Percentiles rank a stretch among this genome's conserved stretches.
Conservation (phyloP, 2,797 vertebrate species). For the Gouania willdenowi region DNA sequence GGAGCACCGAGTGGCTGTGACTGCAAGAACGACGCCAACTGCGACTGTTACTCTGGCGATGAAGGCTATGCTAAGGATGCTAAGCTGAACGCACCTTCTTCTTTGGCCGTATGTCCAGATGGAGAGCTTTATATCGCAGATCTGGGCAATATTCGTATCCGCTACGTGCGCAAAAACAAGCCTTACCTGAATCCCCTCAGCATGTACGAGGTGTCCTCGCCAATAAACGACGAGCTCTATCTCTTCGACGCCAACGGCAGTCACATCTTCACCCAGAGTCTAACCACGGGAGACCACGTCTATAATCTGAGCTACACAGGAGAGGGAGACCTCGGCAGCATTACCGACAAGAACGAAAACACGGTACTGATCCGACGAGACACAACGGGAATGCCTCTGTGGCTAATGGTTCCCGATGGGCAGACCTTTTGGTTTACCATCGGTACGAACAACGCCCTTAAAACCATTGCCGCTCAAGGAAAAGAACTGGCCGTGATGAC, state of each 20-base stretch:
- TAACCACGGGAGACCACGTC: slow-evolving; percentile 92
- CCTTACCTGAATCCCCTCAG: slow-evolving; percentile 91
- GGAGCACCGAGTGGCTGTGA: slow-evolving; percentile 94
- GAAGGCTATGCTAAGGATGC: slow-evolving; percentile 97
- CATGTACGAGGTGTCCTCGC: slow-evolving; percentile 93
- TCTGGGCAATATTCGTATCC: slow-evolving; percentile 92
- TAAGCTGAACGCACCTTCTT: slow-evolving; percentile 88
- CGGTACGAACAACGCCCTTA: slow-evolving; percentile 92
- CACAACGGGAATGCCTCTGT: slow-evolving; percentile 91
- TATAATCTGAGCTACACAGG: slow-evolving; percentile 95
- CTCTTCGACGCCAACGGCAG: slow-evolving; percentile 93
- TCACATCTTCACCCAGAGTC: slow-evolving; percentile 93
- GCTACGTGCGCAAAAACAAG: slow-evolving; percentile 91
- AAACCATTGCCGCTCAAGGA: slow-evolving; percentile 88
- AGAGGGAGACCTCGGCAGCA: slow-evolving; percentile 84
- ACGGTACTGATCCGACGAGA: slow-evolving; percentile 86
- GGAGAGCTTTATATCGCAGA: slow-evolving; percentile 94
- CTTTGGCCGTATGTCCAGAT: slow-evolving; percentile 89
- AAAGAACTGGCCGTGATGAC: slow-evolving; percentile 94
- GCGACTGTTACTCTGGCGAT: slow-evolving; percentile 95
- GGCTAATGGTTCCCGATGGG: slow-evolving; percentile 90
- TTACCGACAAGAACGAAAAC: slow-evolving; percentile 94
- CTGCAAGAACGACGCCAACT: slow-evolving; percentile 96
- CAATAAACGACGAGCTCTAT: slow-evolving; percentile 94
- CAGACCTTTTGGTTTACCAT: slow-evolving; percentile 98